These are phyloP conservation scores for Chitala chitala DNA, from an alignment of 2,113 vertebrate species.

Conservation along the genomic window DNA sequence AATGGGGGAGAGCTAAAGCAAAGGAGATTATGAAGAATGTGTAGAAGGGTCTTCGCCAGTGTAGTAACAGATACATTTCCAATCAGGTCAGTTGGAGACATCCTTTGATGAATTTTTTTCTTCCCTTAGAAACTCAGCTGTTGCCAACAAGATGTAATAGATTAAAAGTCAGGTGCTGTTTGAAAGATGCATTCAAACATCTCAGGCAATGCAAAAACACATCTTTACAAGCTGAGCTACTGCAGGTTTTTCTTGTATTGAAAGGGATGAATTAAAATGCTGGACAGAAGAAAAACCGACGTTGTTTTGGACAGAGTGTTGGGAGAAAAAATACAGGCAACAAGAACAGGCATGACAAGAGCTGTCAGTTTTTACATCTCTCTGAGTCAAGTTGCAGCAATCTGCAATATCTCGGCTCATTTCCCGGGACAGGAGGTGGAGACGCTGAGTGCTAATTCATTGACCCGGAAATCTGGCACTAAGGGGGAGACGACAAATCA, in stretches of 20 bases:
- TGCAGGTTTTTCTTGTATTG: not conserved
- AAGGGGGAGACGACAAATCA: not conserved
- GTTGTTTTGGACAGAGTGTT: not conserved
- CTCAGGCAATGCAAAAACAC: not conserved
- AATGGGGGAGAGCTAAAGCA: too few relatives aligned
- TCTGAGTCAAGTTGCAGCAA: not conserved
- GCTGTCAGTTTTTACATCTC: not conserved
- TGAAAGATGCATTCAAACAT: too few relatives aligned
- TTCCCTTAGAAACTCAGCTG: too few relatives aligned
- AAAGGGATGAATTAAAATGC: not conserved
- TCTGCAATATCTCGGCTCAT: not conserved
- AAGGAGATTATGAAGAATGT: too few relatives aligned
- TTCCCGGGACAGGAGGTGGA: not conserved
- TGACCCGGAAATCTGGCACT: not conserved
- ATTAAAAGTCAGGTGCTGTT: too few relatives aligned
- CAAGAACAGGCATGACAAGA: too few relatives aligned
- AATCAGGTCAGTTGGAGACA: too few relatives aligned
- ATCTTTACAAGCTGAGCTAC: not conserved
- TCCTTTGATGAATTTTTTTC: too few relatives aligned
- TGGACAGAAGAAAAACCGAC: conserved; percentile 2
- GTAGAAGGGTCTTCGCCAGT: too few relatives aligned
- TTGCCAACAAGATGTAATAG: too few relatives aligned
- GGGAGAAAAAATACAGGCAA: not conserved
- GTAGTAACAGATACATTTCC: too few relatives aligned
- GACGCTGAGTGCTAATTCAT: not conserved